Evolutionary conservation across 2,888 invertebrate genomes (phyloP).

Genomic region (Antheraea assamensis): DNA sequence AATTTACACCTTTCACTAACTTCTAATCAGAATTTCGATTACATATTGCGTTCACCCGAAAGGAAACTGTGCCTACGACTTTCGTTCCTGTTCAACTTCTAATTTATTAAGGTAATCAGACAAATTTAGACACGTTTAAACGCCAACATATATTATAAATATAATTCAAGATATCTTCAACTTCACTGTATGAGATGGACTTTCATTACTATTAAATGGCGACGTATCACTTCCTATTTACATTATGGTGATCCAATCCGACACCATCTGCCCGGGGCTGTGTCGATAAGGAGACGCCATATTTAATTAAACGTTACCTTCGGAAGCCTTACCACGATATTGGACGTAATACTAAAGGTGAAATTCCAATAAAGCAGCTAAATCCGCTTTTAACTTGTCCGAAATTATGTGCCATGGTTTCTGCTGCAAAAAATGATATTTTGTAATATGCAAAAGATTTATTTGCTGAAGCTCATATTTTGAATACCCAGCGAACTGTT

Average conservation of each 20-base stretch:
- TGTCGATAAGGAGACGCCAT: conserved; percentile 38
- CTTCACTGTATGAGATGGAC: not conserved
- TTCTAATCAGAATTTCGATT: no score
- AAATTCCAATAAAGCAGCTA: not conserved
- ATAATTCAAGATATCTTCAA: not conserved
- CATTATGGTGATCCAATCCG: conserved; percentile 49
- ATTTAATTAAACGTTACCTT: conserved; percentile 53
- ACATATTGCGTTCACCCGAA: no score
- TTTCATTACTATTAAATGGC: not conserved
- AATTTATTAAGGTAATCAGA: no score
- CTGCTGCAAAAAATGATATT: not conserved
- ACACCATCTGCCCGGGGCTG: conserved; percentile 45
- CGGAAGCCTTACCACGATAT: conserved; percentile 36
- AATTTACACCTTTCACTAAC: no score
- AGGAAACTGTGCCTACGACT: no score
- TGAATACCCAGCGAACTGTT: no score
- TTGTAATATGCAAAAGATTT: no score
- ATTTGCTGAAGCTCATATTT: no score
- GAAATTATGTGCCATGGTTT: conserved; percentile 27
- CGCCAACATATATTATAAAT: not conserved
- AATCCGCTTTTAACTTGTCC: conserved; percentile 13
- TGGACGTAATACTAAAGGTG: not conserved
- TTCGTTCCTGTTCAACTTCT: no score
- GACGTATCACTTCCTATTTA: conserved; percentile 25
- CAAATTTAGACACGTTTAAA: not conserved